Evolutionary conservation across 2,113 vertebrate species (phyloP).

Genomic region (Sinocyclocheilus maitianheensis): DNA sequence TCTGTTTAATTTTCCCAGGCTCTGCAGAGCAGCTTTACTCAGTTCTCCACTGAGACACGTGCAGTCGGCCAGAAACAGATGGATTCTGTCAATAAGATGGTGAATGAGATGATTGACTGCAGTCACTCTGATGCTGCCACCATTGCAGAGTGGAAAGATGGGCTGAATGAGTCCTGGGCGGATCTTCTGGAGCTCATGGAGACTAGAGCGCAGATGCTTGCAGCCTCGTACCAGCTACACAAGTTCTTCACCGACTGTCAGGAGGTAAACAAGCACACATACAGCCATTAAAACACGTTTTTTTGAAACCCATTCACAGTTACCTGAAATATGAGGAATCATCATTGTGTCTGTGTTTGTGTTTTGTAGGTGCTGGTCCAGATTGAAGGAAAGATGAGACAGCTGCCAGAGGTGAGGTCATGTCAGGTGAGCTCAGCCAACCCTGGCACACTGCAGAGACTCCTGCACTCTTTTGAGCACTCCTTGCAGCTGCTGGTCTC

Average conservation of each 20-base stretch:
- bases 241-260: constrained; percentile 89
- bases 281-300: neutral
- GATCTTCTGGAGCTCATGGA: constrained; percentile 93
- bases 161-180: constrained; percentile 91
- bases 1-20: constrained; percentile 69
- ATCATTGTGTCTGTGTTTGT: constrained; percentile 1
- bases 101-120: constrained; percentile 89
- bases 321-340: neutral
- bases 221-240: constrained; percentile 88
- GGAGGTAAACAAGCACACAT: constrained; percentile 71
- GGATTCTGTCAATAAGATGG: constrained; percentile 83
- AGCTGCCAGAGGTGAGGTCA: constrained; percentile 78
- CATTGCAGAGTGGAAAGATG: constrained; percentile 94
- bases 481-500: constrained; percentile 77
- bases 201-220: constrained; percentile 90
- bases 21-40: constrained; percentile 87
- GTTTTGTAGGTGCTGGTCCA: constrained; percentile 73
- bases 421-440: constrained; percentile 80
- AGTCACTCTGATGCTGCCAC: constrained; percentile 88
- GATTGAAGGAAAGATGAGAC: constrained; percentile 77
- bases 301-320: neutral
- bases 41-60: constrained; percentile 90
- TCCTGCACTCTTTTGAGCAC: constrained; percentile 78
- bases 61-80: constrained; percentile 87
- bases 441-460: constrained; percentile 78